Conservation (phyloP, 2,888 invertebrate species). For the Rotaria magnacalcarata region DNA sequence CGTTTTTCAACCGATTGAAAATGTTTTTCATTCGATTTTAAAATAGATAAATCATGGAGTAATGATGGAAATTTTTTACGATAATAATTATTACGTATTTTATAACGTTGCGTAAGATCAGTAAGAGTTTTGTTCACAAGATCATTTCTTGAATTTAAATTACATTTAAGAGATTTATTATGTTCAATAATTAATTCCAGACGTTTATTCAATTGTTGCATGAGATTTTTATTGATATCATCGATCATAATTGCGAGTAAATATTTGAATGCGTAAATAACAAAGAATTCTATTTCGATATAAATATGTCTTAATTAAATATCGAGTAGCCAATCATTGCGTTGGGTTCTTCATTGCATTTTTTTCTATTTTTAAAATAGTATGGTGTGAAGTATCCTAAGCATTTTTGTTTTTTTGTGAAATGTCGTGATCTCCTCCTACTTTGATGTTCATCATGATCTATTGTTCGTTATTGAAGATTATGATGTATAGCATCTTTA, state of each 20-base stretch:
- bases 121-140: not conserved
- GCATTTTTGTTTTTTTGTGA: not conserved
- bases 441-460: not conserved
- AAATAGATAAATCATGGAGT: not conserved
- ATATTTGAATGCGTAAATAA: too few relatives aligned
- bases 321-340: not conserved
- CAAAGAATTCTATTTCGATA: not conserved
- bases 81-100: not conserved
- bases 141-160: not conserved
- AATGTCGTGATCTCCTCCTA: not conserved
- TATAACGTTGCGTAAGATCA: not conserved
- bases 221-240: not conserved
- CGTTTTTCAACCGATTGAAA: not conserved
- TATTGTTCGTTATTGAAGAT: not conserved
- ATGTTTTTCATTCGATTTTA: not conserved
- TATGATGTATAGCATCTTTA: constrained; percentile 10
- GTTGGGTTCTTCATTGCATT: not conserved
- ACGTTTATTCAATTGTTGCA: not conserved
- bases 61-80: not conserved
- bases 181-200: not conserved
- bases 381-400: too few relatives aligned
- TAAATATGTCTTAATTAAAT: not conserved
- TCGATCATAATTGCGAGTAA: not conserved
- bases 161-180: not conserved
- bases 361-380: too few relatives aligned